phyloP scores from a whole-genome alignment of 23 tunicate species.

The Halocynthia roretzi region DNA sequence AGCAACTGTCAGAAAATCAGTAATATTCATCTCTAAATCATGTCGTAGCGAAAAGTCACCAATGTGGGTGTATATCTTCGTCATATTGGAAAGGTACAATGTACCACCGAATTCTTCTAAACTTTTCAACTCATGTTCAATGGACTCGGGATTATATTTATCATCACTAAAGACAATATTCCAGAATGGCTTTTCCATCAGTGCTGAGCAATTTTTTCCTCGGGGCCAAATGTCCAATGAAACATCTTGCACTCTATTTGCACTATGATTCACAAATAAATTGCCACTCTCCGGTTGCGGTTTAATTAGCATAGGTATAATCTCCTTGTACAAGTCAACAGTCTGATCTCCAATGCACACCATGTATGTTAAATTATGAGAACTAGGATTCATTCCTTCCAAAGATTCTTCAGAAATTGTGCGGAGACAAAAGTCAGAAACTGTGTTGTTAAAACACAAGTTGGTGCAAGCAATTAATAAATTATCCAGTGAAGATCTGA shows the following conservation, averaged over 20 bases:
- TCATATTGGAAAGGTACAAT: conserved; percentile 12
- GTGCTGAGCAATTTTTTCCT: conserved; percentile 1
- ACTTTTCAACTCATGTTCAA: conserved; percentile 4
- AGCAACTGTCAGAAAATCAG: conserved; percentile 7
- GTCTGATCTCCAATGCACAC: conserved; percentile 29
- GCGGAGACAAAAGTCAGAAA: conserved; percentile 33
- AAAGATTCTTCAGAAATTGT: background rate
- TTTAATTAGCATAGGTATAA: conserved; percentile 19
- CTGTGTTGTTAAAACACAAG: background rate
- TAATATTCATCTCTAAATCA: conserved; percentile 1
- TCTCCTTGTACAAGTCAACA: conserved; percentile 13
- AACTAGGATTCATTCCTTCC: no score
- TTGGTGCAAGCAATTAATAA: conserved; percentile 20
- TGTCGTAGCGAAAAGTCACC: conserved; percentile 45
- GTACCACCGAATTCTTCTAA: conserved; percentile 47
- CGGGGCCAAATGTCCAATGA: background rate
- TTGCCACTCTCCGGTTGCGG: background rate
- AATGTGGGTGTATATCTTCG: conserved; percentile 14
- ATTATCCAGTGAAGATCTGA: conserved; percentile 42
- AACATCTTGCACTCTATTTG: background rate
- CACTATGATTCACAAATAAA: no score
- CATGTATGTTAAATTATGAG: conserved; percentile 23
- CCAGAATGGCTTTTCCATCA: conserved; percentile 62
- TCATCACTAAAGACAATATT: conserved; percentile 13
- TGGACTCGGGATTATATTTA: background rate